Base-by-base conservation (phyloP, 2,888 invertebrate species). In the Synanthedon vespiformis region DNA sequence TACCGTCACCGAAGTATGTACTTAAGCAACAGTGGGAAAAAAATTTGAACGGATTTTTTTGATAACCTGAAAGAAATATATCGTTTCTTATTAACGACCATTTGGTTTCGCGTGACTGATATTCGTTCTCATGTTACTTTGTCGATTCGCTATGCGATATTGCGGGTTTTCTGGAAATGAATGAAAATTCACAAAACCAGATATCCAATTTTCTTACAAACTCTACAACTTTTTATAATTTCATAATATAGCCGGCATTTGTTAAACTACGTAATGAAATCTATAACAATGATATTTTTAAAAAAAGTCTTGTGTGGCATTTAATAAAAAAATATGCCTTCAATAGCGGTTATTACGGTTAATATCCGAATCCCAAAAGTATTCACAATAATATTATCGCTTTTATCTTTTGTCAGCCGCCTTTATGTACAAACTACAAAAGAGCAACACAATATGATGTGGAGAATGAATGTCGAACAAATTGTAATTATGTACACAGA, bases 401-500 rank as follows among this genome's bases (percentile, higher is more conserved):
- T 56, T 61, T 57, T 68, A 72, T 75, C 74, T 68, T 71, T 78
- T 74, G 73, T 74, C 60, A 60, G 61, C 61, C 64, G 61, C 65
- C 67, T 72, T 71, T 63, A 59, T 58, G 60, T 60, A 65, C 60
- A 56, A 61, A 65, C 61, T 65, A 77, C 74, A 80, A 78, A 74
- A 67, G 72, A 67, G 57, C 53, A 58, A 66, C 63, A 72, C 69
- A 72, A 67, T 68, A 59, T 62, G 57, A 70, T 62, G 61, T 64
- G 74, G 75, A 72, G 72, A 77, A 75, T 72, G 68, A 67, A 67
- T 60, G 65, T 68, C 62, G 65, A 72, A 71, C 72, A 66, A 67
- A 72, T 67, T 63, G 66, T 74, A 72, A 78, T 77, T 74, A 75
- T 63, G 63, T 54, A 59, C 60, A 58, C 60, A 58, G 53, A 60